Conservation (phyloP, 2,113 vertebrate species). For the Chrysemys picta region DNA sequence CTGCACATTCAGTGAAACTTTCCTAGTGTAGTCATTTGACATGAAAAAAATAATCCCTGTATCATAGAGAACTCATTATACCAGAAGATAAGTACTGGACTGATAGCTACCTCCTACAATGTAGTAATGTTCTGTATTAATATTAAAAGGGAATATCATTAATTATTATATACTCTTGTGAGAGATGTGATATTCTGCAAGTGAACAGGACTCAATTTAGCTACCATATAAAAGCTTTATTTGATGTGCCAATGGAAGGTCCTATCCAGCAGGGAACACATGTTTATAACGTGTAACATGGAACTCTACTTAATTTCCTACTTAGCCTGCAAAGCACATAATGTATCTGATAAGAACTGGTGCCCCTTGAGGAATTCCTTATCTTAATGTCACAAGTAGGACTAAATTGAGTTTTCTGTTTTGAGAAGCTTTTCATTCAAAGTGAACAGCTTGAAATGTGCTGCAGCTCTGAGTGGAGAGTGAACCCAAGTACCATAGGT, state of each 20-base stretch:
- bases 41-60: not conserved
- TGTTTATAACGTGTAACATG: slow-evolving; percentile 19
- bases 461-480: slow-evolving; percentile 24
- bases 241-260: slow-evolving; percentile 56
- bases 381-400: slow-evolving; percentile 50
- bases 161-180: slow-evolving; percentile 12
- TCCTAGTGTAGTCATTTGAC: slow-evolving; percentile 12
- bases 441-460: slow-evolving; percentile 24
- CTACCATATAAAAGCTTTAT: slow-evolving; percentile 13
- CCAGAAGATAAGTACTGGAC: not conserved
- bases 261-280: slow-evolving; percentile 34
- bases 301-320: slow-evolving; percentile 46
- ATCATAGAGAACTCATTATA: slow-evolving; percentile 24
- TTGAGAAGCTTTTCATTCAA: slow-evolving; percentile 55
- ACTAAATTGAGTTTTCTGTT: slow-evolving; percentile 63
- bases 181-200: slow-evolving; percentile 2
- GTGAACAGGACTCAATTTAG: not conserved
- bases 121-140: slow-evolving; percentile 45
- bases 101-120: slow-evolving; percentile 1
- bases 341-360: slow-evolving; percentile 50
- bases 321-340: not conserved
- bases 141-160: not conserved
- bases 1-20: slow-evolving; percentile 4
- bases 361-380: slow-evolving; percentile 35
- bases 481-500: slow-evolving; percentile 1